Evolutionary conservation across 2,888 invertebrate genomes (phyloP), one percentile per base, ranked within the genome.

Genomic region (Tinea pellionella): DNA sequence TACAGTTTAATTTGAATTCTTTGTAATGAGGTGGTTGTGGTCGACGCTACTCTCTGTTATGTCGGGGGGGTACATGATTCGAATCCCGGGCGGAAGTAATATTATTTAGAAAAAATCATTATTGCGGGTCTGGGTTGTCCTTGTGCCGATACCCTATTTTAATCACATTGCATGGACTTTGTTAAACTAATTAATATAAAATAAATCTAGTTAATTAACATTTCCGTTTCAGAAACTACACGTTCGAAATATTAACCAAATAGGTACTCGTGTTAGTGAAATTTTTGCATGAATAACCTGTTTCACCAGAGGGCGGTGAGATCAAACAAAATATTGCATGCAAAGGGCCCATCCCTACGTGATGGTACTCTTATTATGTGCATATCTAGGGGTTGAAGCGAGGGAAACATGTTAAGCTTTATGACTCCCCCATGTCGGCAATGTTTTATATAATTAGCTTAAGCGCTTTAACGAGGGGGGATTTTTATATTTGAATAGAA

Each of bases 361-460:
- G 78, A 78, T 71, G 71, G 43, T 74, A 73, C 74, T 72, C 72
- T 76, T 77, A 76, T 78, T 79, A 78, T 78, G 73, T 77, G 73
- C 75, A 75, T 75, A 74, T 74, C 74, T 67, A 73, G 71, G 75
- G 24, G 24, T 24, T 6, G 24, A 24, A 24, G 24, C 24, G 24
- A 77, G 74, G 62, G 57, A 55, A 56, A 68, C 24, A 32, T 61
- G 58, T 11, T 57, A 16, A 13, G 16, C 59, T 32, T 63, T 59
- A 62, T 61, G 71, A 71, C 68, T 47, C 66, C 65, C 61, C 61
- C 64, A 63, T 58, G 67, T 63, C 66, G 65, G 70, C 75, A 73
- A 77, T 80, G 80, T 81, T 84, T 77, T 78, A 80, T 80, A 74
- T 83, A 84, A 87, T 87, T 86, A 86, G 82, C 80, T 78, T 79